Evolutionary conservation across 2,888 invertebrate genomes (phyloP), one percentile per base, ranked within the genome.

Genomic region (Mythimna pallens): DNA sequence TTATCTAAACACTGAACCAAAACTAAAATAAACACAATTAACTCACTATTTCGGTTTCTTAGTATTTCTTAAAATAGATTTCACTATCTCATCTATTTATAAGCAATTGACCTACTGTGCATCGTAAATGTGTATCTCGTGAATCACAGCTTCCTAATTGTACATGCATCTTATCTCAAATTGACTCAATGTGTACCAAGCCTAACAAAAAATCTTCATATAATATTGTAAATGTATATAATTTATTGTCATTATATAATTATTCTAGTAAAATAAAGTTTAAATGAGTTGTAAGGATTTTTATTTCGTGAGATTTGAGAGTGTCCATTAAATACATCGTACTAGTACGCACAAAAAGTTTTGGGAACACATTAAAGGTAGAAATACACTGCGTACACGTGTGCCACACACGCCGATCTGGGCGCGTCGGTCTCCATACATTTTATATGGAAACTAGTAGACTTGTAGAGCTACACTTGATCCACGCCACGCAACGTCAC

Each of bases 261-360:
- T 84, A 88, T 80, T 43, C 81, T 78, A 82, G 80, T 83, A 83
- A 70, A 88, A 84, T 89, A 89, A 88, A 89, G 83, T 86, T 84
- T 85, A 83, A 87, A 88, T 82, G 80, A 86, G 81, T 85, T 87
- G 72, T 43, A 67, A 55, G 25, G 43, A 17, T 36, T 78, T 73
- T 84, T 50, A 82, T 77, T 79, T 40, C 0, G 3, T 20, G 6
- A 14, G 17, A 9, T 34, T 34, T 7, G 12, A 12, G 40, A 2
- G 12, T n/a, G n/a, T n/a, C n/a, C n/a, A 40, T 12, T 40, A 9
- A 2, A 10, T 40, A 10, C 40, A 9, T 36, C 36, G 0, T 3
- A 30, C 30, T 3, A 30, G 3, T 30, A 30, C 3, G 2, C 30
- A 25, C 25, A 30, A 30, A 40, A 10, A 5, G 43, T 43, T 43